A percentile compares a stretch with the other conserved stretches of the same genome.
Evolutionary conservation across 2,888 invertebrate species (phyloP).

Genomic region (Phrixothrix hirtus): DNA sequence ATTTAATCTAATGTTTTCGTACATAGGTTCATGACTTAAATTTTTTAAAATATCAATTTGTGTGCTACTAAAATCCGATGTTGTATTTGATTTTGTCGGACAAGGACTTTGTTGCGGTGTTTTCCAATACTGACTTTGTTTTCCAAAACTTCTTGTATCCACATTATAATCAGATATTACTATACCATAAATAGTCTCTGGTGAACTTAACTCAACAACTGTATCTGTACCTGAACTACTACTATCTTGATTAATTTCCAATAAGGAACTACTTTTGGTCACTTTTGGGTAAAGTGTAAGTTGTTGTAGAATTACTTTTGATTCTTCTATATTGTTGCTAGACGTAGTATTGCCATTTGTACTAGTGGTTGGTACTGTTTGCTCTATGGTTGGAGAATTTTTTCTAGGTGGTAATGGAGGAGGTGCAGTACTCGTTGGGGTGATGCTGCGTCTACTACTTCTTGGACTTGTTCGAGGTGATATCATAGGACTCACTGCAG

Average conservation of each 20-base stretch:
- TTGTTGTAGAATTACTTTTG: conserved; percentile 36
- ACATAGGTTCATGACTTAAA: conserved; percentile 28
- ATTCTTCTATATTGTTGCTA: conserved; percentile 48
- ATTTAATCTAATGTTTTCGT: conserved; percentile 48
- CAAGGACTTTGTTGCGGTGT: conserved; percentile 46
- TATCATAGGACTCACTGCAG: conserved; percentile 61
- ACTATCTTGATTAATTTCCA: conserved; percentile 47
- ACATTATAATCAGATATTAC: conserved; percentile 67
- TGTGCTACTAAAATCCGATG: conserved; percentile 58
- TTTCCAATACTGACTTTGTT: conserved; percentile 41
- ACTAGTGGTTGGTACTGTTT: conserved; percentile 39
- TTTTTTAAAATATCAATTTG: conserved; percentile 21
- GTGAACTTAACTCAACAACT: conserved; percentile 63
- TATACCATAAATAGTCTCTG: conserved; percentile 72
- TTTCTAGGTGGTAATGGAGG: conserved; percentile 67
- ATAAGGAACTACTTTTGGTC: conserved; percentile 53
- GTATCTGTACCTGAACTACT: conserved; percentile 32
- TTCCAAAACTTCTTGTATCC: conserved; percentile 48
- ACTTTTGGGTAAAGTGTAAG: conserved; percentile 37
- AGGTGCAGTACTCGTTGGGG: conserved; percentile 54
- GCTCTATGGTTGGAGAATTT: conserved; percentile 58
- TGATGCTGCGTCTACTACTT: conserved; percentile 50
- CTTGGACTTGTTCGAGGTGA: conserved; percentile 65
- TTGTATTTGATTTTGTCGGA: conserved; percentile 63
- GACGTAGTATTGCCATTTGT: conserved; percentile 45